These are phyloP conservation scores for Clepsis dumicolana DNA, from an alignment of 2,888 invertebrate species.

Conservation along the genomic window DNA sequence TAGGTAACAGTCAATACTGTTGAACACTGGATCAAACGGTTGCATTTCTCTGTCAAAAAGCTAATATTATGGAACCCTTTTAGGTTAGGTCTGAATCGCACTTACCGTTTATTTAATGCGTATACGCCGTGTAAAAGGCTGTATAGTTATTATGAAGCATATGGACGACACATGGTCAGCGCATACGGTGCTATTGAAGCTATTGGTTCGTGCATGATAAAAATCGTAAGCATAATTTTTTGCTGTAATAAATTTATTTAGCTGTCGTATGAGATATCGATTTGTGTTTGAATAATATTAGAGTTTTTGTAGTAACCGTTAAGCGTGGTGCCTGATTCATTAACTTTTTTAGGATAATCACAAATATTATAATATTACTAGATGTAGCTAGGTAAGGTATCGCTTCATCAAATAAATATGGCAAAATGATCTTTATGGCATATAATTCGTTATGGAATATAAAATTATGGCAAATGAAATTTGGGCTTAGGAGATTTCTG, in stretches of 20 bases:
- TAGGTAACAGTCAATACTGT: background rate
- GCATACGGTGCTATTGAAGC: slow-evolving; percentile 72
- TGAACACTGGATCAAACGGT: background rate
- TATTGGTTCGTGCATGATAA: slow-evolving; percentile 61
- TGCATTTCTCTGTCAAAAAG: background rate
- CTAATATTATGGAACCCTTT: background rate
- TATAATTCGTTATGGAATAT: no score
- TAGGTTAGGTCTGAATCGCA: background rate
- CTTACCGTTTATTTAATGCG: slow-evolving; percentile 23
- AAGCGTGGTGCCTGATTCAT: background rate
- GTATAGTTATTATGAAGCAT: slow-evolving; percentile 72
- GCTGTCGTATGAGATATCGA: slow-evolving; percentile 40
- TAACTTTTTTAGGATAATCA: background rate
- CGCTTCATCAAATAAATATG: no score
- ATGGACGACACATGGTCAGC: slow-evolving; percentile 77
- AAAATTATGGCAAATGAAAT: no score
- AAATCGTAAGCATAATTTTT: slow-evolving; percentile 66
- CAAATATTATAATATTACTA: no score
- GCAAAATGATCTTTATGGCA: no score
- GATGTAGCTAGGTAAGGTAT: no score
- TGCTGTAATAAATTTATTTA: slow-evolving; percentile 54
- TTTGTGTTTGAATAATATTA: slow-evolving; percentile 18
- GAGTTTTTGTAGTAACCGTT: background rate
- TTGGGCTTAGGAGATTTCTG: no score
- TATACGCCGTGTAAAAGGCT: slow-evolving; percentile 26